Evolutionary conservation across 2,113 vertebrate genomes (phyloP).

Genomic region (Martes martes): DNA sequence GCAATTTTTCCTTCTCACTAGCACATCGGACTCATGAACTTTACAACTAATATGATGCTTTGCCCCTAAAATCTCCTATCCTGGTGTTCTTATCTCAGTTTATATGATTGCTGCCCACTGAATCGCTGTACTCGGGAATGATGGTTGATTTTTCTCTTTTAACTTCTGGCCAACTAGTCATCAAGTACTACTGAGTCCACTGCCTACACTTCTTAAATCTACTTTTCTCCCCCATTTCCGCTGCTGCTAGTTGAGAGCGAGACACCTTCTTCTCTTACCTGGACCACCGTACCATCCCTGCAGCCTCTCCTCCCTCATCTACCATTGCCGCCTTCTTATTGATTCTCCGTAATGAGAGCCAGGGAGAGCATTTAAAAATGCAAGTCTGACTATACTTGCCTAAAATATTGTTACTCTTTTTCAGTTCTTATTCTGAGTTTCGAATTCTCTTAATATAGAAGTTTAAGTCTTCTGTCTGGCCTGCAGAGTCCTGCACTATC

Average conservation of each 20-base stretch:
- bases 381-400: not conserved
- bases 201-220: not conserved
- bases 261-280: not conserved
- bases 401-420: not conserved
- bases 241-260: not conserved
- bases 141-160: not conserved
- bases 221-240: not conserved
- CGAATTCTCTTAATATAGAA: not conserved
- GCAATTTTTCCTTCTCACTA: not conserved
- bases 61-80: not conserved
- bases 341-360: not conserved
- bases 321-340: not conserved
- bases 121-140: not conserved
- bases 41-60: not conserved
- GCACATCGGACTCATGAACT: not conserved
- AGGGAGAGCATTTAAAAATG: not conserved
- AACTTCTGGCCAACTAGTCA: not conserved
- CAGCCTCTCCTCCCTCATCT: not conserved
- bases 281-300: not conserved
- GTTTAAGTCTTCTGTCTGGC: not conserved
- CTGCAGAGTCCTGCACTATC: not conserved
- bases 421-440: not conserved
- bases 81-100: not conserved
- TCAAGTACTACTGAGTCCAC: not conserved
- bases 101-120: not conserved